A percentile compares a stretch with the other conserved stretches of the same genome.
Evolutionary conservation across 2,113 vertebrate genomes (phyloP).

Genomic region (Pteronura brasiliensis): DNA sequence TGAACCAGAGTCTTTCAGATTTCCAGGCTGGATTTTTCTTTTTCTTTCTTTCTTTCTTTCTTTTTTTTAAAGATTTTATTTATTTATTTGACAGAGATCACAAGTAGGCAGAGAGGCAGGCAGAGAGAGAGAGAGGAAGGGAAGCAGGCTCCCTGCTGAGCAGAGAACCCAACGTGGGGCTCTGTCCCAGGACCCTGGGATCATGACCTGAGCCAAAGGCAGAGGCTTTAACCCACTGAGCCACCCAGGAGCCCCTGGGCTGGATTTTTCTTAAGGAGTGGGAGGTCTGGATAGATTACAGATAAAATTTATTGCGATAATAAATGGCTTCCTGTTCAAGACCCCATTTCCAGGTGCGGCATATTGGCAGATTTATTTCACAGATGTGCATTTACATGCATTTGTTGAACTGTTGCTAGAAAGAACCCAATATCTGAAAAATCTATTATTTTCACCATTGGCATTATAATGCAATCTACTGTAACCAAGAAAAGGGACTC

Average conservation of each 20-base stretch:
- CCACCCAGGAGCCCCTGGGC: neutral
- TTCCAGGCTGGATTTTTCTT: neutral
- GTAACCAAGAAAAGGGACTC: neutral
- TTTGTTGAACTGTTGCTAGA: slow-evolving; percentile 35
- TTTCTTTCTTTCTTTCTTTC: neutral
- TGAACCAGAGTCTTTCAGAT: neutral
- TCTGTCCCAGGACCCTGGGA: too few relatives aligned
- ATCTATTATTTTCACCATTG: neutral
- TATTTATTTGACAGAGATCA: too few relatives aligned
- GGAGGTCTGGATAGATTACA: neutral
- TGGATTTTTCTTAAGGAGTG: neutral
- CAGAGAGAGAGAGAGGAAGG: too few relatives aligned
- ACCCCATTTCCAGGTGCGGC: slow-evolving; percentile 41
- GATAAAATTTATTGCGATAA: slow-evolving; percentile 46
- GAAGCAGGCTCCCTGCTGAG: too few relatives aligned
- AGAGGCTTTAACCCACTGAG: too few relatives aligned
- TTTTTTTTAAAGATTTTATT: too few relatives aligned
- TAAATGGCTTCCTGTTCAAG: slow-evolving; percentile 42
- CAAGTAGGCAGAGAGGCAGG: too few relatives aligned
- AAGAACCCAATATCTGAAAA: slow-evolving; percentile 42
- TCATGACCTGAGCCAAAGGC: too few relatives aligned
- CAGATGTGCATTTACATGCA: slow-evolving; percentile 47
- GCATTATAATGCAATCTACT: neutral
- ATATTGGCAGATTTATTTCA: slow-evolving; percentile 44
- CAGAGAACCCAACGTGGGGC: accelerated